phyloP scores from a whole-genome alignment of 2,888 invertebrate genomes.

The Orthosia incerta region DNA sequence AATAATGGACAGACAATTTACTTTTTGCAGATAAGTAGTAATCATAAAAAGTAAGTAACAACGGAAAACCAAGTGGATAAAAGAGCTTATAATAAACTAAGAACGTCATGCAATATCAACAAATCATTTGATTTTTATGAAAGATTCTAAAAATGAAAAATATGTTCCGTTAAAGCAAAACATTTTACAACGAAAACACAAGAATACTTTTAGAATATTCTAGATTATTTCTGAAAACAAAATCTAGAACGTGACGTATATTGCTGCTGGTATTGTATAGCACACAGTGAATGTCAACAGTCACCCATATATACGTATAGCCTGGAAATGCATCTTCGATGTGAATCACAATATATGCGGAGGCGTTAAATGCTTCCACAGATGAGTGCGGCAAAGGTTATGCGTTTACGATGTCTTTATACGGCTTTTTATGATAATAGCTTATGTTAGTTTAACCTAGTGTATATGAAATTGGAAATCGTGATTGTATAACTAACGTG shows the following conservation, averaged over 20 bases:
- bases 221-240: conserved; percentile 40
- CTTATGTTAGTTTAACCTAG: neutral
- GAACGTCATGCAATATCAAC: conserved; percentile 28
- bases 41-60: conserved; percentile 41
- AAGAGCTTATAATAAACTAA: conserved; percentile 16
- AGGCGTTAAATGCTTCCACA: conserved; percentile 46
- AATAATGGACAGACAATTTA: neutral
- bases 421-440: conserved; percentile 36
- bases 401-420: conserved; percentile 22
- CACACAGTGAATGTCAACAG: conserved; percentile 46
- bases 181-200: conserved; percentile 26
- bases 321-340: conserved; percentile 54
- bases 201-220: conserved; percentile 43
- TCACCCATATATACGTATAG: conserved; percentile 29
- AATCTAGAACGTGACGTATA: conserved; percentile 30
- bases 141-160: conserved; percentile 36
- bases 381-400: conserved; percentile 40
- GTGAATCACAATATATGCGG: conserved; percentile 42
- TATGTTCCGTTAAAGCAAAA: conserved; percentile 28
- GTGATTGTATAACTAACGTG: neutral
- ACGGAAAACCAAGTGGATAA: neutral
- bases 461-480: neutral
- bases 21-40: conserved; percentile 15
- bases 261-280: conserved; percentile 17
- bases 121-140: conserved; percentile 30